These are phyloP conservation scores for Brachionus asplanchnoidis DNA, from an alignment of 1,140 invertebrate genomes.

Conservation along the genomic window DNA sequence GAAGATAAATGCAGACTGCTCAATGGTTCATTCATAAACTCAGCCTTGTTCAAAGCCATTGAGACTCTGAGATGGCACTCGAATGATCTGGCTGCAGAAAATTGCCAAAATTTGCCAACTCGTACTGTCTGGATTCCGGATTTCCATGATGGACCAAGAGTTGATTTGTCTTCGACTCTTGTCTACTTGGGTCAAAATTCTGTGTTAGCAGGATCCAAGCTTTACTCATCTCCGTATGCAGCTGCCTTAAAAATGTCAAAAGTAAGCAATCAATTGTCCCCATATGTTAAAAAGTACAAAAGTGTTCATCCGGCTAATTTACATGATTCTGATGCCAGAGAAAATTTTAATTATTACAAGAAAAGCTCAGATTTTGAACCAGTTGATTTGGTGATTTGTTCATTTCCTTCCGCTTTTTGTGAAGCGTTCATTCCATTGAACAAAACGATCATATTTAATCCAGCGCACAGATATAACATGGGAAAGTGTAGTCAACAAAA, in stretches of 20 bases:
- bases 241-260: neutral
- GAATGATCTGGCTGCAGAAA: constrained; percentile 14
- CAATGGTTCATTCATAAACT: neutral
- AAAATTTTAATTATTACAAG: constrained; percentile 43
- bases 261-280: neutral
- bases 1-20: neutral
- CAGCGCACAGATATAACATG: constrained; percentile 41
- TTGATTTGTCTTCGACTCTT: neutral
- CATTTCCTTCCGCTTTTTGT: constrained; percentile 42
- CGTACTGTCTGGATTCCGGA: constrained; percentile 18
- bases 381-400: constrained; percentile 42
- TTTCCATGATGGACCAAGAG: constrained; percentile 18
- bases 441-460: constrained; percentile 42
- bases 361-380: constrained; percentile 39
- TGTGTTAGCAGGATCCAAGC: neutral
- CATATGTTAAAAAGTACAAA: neutral
- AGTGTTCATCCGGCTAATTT: neutral
- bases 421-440: constrained; percentile 43
- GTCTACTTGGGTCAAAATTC: constrained; percentile 14
- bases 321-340: neutral
- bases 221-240: neutral
- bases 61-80: neutral
- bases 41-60: neutral
- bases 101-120: neutral
- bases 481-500: constrained; percentile 39